phyloP scores from a whole-genome alignment of 2,888 invertebrate species.

The Clitarchus hookeri region DNA sequence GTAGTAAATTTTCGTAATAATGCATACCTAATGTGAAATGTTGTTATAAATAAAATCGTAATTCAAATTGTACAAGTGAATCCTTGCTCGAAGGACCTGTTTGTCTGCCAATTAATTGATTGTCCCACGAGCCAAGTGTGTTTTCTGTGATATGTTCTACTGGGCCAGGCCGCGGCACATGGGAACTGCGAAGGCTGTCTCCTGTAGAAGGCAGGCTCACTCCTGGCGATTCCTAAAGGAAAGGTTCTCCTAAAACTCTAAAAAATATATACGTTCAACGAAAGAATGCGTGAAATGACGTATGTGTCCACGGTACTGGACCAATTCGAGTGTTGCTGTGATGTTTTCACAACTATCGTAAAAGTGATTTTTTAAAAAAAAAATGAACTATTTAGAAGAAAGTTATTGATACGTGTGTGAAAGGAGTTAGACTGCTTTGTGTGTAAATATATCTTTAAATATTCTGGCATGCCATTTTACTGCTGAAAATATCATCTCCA shows the following conservation, averaged over 20 bases:
- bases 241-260: neutral
- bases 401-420: conserved; percentile 3
- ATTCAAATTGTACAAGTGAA: neutral
- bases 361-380: neutral
- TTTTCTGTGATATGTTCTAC: conserved; percentile 8
- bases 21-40: neutral
- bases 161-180: neutral
- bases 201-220: conserved; percentile 5
- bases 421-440: conserved; percentile 14
- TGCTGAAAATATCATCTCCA: neutral
- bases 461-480: conserved; percentile 9
- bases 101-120: neutral
- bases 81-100: neutral
- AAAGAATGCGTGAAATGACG: neutral
- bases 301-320: neutral
- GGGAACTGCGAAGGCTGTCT: neutral
- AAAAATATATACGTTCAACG: neutral
- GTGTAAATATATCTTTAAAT: conserved; percentile 8
- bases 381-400: neutral
- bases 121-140: neutral
- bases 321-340: neutral
- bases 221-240: neutral
- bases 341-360: neutral
- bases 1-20: neutral
- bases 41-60: neutral